These are phyloP conservation scores for Phylloscopus whistleri DNA, from an alignment of 2,113 vertebrate genomes.

Conservation along the genomic window DNA sequence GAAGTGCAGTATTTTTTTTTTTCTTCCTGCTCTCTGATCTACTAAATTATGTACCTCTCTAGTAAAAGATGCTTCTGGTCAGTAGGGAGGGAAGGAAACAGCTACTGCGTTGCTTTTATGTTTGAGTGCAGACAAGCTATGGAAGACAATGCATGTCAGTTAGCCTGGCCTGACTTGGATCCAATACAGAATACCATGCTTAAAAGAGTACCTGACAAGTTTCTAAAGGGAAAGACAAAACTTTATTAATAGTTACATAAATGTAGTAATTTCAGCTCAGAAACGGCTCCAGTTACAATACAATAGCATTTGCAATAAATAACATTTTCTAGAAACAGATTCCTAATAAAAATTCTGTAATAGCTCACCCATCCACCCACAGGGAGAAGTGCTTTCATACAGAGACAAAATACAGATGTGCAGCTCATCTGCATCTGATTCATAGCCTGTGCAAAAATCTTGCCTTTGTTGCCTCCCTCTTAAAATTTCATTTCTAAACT, in stretches of 20 bases:
- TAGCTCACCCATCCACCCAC: not conserved
- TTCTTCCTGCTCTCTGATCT: not conserved
- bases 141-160: not conserved
- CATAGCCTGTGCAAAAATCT: not conserved
- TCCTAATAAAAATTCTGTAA: not conserved
- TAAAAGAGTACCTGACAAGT: not conserved
- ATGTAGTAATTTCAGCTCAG: constrained; percentile 1
- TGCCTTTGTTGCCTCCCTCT: not conserved
- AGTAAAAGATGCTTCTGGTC: not conserved
- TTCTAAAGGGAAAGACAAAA: constrained; percentile 40
- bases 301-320: not conserved
- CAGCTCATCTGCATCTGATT: not conserved
- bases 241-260: constrained; percentile 46
- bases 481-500: not conserved
- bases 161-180: not conserved
- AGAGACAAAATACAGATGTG: not conserved
- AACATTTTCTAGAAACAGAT: constrained; percentile 27
- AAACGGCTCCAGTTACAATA: constrained; percentile 37
- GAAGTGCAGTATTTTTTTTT: not conserved
- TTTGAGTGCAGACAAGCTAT: not conserved
- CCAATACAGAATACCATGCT: not conserved
- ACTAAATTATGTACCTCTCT: not conserved
- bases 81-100: not conserved
- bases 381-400: not conserved
- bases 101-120: not conserved